A percentile compares a stretch with the other conserved stretches of the same genome.
Conservation (phyloP, 2,888 invertebrate genomes). For the Morinoia aosen region DNA sequence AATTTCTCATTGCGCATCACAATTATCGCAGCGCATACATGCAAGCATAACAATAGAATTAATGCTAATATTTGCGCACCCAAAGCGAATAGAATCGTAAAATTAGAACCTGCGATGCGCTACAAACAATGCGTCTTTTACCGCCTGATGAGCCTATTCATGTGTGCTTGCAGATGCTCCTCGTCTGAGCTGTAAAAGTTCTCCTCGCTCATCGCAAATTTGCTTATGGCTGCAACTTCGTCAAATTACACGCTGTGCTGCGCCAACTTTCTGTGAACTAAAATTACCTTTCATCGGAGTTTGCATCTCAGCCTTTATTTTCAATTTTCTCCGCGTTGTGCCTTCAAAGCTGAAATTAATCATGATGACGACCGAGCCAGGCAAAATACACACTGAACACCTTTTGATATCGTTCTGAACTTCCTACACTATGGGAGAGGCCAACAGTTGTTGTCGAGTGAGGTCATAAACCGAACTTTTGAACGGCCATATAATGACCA, state of each 20-base stretch:
- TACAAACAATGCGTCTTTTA: background rate
- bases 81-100: background rate
- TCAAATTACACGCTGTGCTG: background rate
- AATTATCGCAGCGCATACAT: background rate
- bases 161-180: background rate
- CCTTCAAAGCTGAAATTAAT: background rate
- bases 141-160: background rate
- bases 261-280: background rate
- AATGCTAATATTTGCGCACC: background rate
- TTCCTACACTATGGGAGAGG: background rate
- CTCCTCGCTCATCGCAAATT: background rate
- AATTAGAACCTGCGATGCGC: background rate
- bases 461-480: background rate
- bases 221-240: background rate
- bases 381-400: background rate
- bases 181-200: background rate
- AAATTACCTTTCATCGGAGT: background rate
- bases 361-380: background rate
- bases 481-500: background rate
- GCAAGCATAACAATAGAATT: background rate
- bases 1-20: too few relatives aligned
- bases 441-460: background rate
- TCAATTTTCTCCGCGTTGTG: background rate
- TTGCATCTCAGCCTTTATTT: background rate
- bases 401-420: background rate